A percentile compares a stretch with the other conserved stretches of the same genome.
Evolutionary conservation across 2,888 invertebrate genomes (phyloP).

Genomic region (Plebejus anna): DNA sequence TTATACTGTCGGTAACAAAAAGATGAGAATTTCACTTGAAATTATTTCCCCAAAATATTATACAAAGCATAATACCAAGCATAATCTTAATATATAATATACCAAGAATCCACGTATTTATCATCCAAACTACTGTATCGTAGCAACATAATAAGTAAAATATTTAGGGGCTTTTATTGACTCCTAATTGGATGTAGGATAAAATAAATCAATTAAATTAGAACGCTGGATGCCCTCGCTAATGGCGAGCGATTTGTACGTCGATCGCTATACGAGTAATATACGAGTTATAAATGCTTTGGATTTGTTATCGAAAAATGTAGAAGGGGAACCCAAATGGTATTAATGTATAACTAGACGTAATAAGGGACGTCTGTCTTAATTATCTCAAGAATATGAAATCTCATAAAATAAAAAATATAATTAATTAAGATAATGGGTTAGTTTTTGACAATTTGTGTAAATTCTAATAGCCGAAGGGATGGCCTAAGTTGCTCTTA

Average conservation of each 20-base stretch:
- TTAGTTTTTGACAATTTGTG: not conserved
- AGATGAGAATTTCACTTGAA: too few species aligned
- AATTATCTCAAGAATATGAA: not conserved
- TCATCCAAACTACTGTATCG: not conserved
- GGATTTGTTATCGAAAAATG: not conserved
- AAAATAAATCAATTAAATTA: slow-evolving; percentile 72
- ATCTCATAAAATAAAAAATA: not conserved
- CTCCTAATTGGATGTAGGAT: slow-evolving; percentile 60
- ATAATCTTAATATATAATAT: too few species aligned
- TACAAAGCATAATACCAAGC: not conserved
- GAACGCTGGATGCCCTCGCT: slow-evolving; percentile 56
- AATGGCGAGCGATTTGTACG: slow-evolving; percentile 48
- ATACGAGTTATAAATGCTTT: not conserved
- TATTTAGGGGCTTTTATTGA: slow-evolving; percentile 24
- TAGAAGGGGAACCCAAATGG: not conserved
- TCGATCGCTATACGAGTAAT: not conserved
- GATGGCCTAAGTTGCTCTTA: too few species aligned
- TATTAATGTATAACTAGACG: too few species aligned
- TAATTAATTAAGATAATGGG: not conserved
- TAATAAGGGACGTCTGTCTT: not conserved
- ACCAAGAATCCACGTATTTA: not conserved
- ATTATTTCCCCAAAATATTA: not conserved
- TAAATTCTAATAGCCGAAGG: not conserved
- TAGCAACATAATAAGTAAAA: slow-evolving; percentile 5
- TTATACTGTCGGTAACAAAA: too few species aligned